Evolutionary conservation across 2,797 vertebrate genomes (phyloP).

Genomic region (Adrianichthys oophorus): DNA sequence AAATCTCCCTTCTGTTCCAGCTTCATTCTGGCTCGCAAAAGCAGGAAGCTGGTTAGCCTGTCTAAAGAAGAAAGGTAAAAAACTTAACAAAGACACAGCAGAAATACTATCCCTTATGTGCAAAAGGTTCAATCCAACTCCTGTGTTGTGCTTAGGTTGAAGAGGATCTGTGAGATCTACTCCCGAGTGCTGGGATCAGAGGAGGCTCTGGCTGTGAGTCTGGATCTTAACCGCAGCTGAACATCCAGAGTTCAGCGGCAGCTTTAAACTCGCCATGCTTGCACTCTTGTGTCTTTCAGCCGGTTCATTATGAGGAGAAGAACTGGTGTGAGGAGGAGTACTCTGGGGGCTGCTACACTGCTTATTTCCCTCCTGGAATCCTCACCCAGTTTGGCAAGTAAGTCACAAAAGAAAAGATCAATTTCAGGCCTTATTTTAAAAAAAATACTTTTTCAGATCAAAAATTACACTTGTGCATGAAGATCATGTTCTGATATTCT

Average conservation of each 20-base stretch:
- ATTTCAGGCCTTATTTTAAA: not conserved
- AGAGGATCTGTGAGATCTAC: constrained; percentile 92
- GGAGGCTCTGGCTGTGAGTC: constrained; percentile 91
- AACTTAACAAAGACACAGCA: not conserved
- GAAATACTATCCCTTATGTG: not conserved
- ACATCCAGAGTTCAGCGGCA: not conserved
- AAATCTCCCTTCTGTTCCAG: constrained; percentile 65
- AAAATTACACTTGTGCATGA: too few species aligned
- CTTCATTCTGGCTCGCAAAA: constrained; percentile 92
- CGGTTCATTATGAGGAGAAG: constrained; percentile 97
- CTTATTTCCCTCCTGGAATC: constrained; percentile 93
- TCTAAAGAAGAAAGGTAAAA: constrained; percentile 90
- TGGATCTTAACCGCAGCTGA: not conserved
- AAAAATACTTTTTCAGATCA: not conserved
- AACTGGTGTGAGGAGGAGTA: constrained; percentile 99
- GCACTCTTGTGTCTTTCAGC: constrained; percentile 70
- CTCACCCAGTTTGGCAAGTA: constrained; percentile 95
- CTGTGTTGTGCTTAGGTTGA: constrained; percentile 74
- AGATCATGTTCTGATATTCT: too few species aligned
- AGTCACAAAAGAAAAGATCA: constrained; percentile 17
- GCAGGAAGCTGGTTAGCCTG: constrained; percentile 83
- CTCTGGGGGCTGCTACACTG: constrained; percentile 95
- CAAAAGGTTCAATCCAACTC: constrained; percentile 10
- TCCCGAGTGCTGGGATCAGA: constrained; percentile 87
- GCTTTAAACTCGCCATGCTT: not conserved